These are phyloP conservation scores for Hyperopisus bebe DNA, from an alignment of 2,113 vertebrate genomes.

Conservation along the genomic window DNA sequence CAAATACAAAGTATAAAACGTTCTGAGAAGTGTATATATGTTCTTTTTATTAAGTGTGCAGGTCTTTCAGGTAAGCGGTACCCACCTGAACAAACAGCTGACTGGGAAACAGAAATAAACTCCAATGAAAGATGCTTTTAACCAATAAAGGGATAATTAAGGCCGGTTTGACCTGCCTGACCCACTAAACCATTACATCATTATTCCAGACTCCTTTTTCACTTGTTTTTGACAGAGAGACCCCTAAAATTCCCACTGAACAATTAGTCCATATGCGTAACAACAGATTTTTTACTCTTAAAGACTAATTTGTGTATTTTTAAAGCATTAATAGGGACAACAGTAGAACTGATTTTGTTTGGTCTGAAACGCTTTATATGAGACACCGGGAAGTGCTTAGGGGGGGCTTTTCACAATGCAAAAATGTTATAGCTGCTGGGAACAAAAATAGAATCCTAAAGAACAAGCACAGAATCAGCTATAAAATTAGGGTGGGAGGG, in stretches of 20 bases:
- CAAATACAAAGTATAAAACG: constrained; percentile 10
- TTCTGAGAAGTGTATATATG: neutral
- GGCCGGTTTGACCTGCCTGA: neutral
- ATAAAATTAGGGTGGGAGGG: constrained; percentile 42
- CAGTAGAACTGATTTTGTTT: neutral
- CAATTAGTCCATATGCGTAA: neutral
- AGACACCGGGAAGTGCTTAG: neutral
- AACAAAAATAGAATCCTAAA: neutral
- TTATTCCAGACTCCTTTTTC: neutral
- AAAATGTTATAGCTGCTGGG: neutral
- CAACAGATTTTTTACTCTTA: neutral
- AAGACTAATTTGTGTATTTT: neutral
- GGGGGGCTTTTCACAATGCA: neutral
- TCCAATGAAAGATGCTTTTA: neutral
- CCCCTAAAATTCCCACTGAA: neutral
- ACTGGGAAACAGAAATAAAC: constrained; percentile 8
- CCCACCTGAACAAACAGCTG: neutral
- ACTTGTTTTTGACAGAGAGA: neutral
- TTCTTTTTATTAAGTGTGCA: constrained; percentile 3
- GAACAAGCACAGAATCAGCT: constrained; percentile 36
- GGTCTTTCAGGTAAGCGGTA: neutral
- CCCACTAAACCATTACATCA: neutral
- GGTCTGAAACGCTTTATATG: neutral
- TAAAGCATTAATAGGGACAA: neutral
- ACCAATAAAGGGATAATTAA: constrained; percentile 1